Conservation (phyloP, 2,113 vertebrate species). For the Nestor notabilis region DNA sequence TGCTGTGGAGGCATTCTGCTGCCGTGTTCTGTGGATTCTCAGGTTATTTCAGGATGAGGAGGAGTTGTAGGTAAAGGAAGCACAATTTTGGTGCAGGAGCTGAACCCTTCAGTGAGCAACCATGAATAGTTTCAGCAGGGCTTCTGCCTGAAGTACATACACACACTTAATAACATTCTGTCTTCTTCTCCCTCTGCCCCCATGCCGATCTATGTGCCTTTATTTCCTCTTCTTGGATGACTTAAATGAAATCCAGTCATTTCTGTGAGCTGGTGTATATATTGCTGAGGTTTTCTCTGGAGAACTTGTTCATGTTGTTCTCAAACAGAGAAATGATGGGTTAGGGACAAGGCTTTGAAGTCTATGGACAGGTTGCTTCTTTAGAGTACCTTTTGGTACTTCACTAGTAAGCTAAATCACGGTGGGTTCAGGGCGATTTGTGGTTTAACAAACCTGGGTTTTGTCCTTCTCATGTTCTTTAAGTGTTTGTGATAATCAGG, state of each 20-base stretch:
- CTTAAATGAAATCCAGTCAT: not conserved
- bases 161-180: rapidly evolving
- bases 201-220: not conserved
- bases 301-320: not conserved
- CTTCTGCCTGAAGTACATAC: not conserved
- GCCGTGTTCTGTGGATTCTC: rapidly evolving
- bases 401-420: not conserved
- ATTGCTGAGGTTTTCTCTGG: not conserved
- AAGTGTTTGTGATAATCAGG: not conserved
- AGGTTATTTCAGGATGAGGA: not conserved
- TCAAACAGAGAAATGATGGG: rapidly evolving
- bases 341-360: not conserved
- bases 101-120: not conserved
- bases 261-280: rapidly evolving
- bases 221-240: not conserved
- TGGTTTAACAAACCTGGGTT: too few species aligned
- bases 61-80: not conserved
- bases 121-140: not conserved
- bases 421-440: not conserved
- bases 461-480: not conserved
- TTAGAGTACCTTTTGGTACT: rapidly evolving
- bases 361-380: not conserved
- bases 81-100: rapidly evolving
- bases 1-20: not conserved
- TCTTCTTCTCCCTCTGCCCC: not conserved